Percentiles rank a stretch among this genome's conserved stretches.
Evolutionary conservation across 2,797 vertebrate genomes (phyloP).

Genomic region (Pangasius sanitwongsei): DNA sequence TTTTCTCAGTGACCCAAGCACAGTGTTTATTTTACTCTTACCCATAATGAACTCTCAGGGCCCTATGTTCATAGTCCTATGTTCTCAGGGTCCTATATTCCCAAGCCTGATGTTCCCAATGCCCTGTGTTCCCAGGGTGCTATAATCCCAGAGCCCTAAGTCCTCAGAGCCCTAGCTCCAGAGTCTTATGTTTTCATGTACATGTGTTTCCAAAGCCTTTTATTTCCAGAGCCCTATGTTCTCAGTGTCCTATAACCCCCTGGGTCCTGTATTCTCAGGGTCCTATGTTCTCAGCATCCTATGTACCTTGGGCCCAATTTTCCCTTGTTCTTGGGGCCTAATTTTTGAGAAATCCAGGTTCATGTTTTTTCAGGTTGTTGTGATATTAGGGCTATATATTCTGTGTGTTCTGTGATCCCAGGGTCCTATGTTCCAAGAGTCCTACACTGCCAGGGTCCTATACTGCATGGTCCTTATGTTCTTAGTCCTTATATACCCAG

Average conservation of each 20-base stretch:
- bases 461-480: background rate
- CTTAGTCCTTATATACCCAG: background rate
- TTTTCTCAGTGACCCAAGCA: background rate
- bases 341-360: background rate
- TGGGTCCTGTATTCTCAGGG: background rate
- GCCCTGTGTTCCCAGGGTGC: background rate
- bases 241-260: background rate
- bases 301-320: background rate
- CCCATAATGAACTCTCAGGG: background rate
- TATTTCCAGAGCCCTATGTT: background rate
- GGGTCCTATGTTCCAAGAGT: background rate
- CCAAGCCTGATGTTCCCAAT: background rate
- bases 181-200: background rate
- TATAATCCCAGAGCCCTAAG: background rate
- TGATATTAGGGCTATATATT: background rate
- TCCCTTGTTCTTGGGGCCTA: background rate
- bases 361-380: background rate
- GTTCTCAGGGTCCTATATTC: background rate
- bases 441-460: background rate
- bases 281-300: background rate
- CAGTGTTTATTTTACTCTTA: background rate
- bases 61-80: background rate
- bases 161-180: background rate
- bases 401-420: background rate
- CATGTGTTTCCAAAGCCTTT: background rate